Evolutionary conservation across 2,113 vertebrate genomes (phyloP).

Genomic region (Erythrolamprus reginae): DNA sequence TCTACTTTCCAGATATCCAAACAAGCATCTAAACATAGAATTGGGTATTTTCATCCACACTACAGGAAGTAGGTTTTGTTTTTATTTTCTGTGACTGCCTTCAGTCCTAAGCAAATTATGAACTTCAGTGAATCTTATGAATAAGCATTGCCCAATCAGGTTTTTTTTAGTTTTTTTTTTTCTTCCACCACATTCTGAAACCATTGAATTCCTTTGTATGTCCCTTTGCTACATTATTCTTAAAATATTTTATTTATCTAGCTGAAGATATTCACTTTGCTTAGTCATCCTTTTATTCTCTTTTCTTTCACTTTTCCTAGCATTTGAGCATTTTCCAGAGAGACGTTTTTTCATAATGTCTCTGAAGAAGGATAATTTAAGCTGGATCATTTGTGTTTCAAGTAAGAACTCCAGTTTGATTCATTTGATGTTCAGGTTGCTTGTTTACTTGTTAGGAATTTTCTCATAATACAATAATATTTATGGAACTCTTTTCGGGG

Average conservation of each 20-base stretch:
- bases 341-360: not conserved
- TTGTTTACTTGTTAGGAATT: not conserved
- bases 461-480: not conserved
- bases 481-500: not conserved
- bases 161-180: not conserved
- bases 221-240: not conserved
- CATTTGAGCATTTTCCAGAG: not conserved
- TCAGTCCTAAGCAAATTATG: not conserved
- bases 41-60: conserved; percentile 43
- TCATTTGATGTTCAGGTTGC: not conserved
- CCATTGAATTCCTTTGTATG: not conserved
- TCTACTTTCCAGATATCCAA: conserved; percentile 29
- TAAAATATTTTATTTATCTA: not conserved
- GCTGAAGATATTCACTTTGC: not conserved
- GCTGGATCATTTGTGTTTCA: not conserved
- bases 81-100: not conserved
- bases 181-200: not conserved
- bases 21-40: conserved; percentile 31
- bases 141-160: not conserved
- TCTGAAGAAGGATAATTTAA: not conserved
- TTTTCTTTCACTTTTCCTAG: not conserved
- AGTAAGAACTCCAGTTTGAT: not conserved
- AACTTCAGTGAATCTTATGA: not conserved
- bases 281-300: not conserved
- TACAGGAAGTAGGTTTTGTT: not conserved